Evolutionary conservation across 1,140 invertebrate species (phyloP).

Genomic region (Melitaea cinxia): DNA sequence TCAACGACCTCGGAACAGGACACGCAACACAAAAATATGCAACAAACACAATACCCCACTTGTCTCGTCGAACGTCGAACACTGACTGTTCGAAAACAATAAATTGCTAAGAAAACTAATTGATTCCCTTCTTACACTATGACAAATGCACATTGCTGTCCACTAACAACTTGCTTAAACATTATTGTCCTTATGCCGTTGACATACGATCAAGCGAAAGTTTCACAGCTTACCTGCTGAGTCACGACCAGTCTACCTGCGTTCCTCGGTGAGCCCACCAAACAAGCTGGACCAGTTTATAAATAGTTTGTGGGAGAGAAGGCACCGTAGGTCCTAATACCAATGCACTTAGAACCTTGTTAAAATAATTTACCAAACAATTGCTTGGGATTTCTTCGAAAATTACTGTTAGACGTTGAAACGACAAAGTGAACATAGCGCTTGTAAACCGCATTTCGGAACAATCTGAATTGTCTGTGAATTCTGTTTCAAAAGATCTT

Average conservation of each 20-base stretch:
- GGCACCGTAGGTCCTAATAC: conserved; percentile 34
- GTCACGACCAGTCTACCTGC: conserved; percentile 41
- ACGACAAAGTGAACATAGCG: neutral
- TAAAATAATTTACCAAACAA: neutral
- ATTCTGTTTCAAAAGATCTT: neutral
- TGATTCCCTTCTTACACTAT: conserved; percentile 44
- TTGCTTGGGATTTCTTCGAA: conserved; percentile 3
- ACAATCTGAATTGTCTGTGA: neutral
- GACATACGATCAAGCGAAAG: conserved; percentile 2
- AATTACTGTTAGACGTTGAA: neutral
- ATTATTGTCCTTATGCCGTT: conserved; percentile 33
- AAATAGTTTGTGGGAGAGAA: conserved; percentile 47
- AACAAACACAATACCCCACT: conserved; percentile 45
- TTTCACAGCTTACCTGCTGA: conserved; percentile 28
- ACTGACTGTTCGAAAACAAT: conserved; percentile 57
- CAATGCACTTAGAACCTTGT: conserved; percentile 15
- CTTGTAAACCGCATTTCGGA: neutral
- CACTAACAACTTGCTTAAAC: conserved; percentile 17
- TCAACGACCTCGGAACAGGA: conserved; percentile 38
- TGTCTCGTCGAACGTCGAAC: conserved; percentile 38
- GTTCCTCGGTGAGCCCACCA: conserved; percentile 43
- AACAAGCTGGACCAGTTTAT: conserved; percentile 42
- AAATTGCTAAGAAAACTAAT: conserved; percentile 51
- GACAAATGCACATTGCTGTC: conserved; percentile 29
- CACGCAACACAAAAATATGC: conserved; percentile 30